phyloP scores from a whole-genome alignment of 2,797 vertebrate genomes.

The Mus caroli region DNA sequence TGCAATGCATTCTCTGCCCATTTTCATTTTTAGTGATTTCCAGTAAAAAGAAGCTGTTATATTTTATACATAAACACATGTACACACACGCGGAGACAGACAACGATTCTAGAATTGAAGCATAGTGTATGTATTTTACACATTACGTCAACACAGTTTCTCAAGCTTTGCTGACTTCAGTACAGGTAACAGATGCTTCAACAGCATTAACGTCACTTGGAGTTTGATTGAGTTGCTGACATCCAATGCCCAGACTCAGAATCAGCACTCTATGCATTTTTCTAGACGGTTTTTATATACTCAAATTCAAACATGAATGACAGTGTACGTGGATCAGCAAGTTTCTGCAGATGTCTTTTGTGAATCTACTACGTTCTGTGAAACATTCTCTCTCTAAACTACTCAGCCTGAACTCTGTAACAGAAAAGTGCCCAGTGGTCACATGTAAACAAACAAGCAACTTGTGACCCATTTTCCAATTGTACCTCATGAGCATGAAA shows the following conservation, averaged over 20 bases:
- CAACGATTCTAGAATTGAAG: background rate
- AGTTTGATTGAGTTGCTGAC: background rate
- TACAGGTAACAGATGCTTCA: background rate
- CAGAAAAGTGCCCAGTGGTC: background rate
- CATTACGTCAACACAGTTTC: background rate
- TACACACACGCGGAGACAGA: background rate
- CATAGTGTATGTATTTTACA: background rate
- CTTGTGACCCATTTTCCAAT: background rate
- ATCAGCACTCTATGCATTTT: background rate
- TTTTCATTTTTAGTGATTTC: constrained; percentile 21
- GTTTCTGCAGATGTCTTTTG: background rate
- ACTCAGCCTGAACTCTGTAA: background rate
- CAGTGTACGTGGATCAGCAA: background rate
- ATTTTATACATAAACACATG: no score
- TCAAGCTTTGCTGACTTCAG: background rate
- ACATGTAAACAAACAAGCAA: background rate
- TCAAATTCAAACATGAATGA: background rate
- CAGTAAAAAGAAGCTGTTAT: background rate
- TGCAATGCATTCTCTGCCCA: background rate
- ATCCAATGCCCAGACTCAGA: background rate
- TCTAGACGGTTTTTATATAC: background rate
- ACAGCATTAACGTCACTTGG: background rate
- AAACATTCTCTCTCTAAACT: background rate
- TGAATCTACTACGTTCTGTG: background rate
- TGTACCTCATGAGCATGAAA: background rate